phyloP scores from a whole-genome alignment of 2,888 invertebrate species.

The Heliconius erato region DNA sequence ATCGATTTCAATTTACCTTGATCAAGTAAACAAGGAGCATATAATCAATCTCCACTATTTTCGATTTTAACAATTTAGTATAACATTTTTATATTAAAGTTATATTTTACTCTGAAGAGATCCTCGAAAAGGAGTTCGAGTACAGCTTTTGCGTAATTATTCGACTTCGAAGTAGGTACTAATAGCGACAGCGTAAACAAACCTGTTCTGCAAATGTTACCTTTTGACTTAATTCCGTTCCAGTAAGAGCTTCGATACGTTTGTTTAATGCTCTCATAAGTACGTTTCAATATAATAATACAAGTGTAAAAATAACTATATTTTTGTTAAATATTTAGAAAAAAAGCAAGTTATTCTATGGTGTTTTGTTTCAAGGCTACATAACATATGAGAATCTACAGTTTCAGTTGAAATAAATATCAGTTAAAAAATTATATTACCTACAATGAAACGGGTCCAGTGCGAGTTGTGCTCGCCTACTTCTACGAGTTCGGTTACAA shows the following conservation, averaged over 20 bases:
- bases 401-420: no score
- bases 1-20: no score
- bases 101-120: background rate
- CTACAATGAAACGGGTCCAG: no score
- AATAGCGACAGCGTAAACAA: slow-evolving; percentile 35
- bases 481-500: no score
- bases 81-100: no score
- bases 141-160: slow-evolving; percentile 35
- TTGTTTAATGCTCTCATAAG: slow-evolving; percentile 24
- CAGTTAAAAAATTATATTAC: no score
- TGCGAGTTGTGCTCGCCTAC: no score
- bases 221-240: slow-evolving; percentile 30
- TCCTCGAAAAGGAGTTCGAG: slow-evolving; percentile 1
- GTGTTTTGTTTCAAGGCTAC: background rate
- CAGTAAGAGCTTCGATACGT: slow-evolving; percentile 17
- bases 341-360: background rate
- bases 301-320: background rate
- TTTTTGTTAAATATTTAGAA: background rate
- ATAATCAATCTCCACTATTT: no score
- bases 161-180: slow-evolving; percentile 26
- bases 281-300: no score
- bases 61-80: no score
- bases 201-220: slow-evolving; percentile 24
- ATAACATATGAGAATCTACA: no score
- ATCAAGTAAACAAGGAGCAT: no score